Conservation (phyloP, 53 echinoderm and acorn worm genomes). For the Actinopyga echinites region DNA sequence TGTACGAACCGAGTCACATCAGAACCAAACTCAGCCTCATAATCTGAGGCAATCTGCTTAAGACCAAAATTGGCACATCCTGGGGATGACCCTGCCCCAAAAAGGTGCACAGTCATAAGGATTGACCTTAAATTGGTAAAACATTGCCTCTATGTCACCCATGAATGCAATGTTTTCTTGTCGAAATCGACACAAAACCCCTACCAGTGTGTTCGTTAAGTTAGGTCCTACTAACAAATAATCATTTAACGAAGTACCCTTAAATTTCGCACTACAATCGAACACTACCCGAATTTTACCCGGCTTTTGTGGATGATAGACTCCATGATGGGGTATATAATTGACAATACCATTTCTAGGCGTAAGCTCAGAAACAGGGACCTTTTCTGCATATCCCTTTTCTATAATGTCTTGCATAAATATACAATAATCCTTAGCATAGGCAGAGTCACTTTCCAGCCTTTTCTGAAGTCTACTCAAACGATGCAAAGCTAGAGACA, state of each 20-base stretch:
- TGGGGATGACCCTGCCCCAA: too few relatives aligned
- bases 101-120: too few relatives aligned
- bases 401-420: not conserved
- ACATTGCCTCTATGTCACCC: constrained; percentile 36
- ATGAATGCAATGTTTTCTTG: constrained; percentile 46
- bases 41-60: too few relatives aligned
- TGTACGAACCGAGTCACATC: not conserved
- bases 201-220: constrained; percentile 27
- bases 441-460: not conserved
- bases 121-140: constrained; percentile 42
- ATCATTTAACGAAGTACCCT: constrained; percentile 3
- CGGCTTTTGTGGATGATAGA: constrained; percentile 30
- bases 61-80: too few relatives aligned
- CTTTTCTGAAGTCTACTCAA: not conserved
- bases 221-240: not conserved
- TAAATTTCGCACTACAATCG: constrained; percentile 7
- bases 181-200: constrained; percentile 38
- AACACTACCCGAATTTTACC: constrained; percentile 25
- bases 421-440: not conserved
- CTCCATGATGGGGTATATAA: not conserved
- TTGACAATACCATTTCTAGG: constrained; percentile 1
- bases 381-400: not conserved
- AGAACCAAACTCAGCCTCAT: too few relatives aligned
- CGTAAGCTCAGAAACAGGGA: not conserved
- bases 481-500: not conserved